Evolutionary conservation across 2,888 invertebrate species (phyloP), one percentile per base, ranked within the genome.

Genomic region (Temnothorax rugatulus): DNA sequence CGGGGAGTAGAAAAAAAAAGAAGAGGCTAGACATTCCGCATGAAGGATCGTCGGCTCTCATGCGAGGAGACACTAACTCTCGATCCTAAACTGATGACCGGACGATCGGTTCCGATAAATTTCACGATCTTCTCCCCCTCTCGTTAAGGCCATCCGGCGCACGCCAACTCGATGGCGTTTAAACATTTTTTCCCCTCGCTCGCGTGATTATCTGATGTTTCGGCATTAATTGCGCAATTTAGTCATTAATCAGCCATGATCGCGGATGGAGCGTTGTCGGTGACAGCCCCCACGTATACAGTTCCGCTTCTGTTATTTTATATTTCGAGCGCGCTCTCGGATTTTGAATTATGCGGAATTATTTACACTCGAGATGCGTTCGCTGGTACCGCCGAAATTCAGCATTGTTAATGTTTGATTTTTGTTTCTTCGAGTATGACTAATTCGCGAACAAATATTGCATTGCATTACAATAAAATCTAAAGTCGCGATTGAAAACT

Each of bases 41-140:
- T 88, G 84, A 89, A 82, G 83, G 83, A 90, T 90, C 74, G 89
- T 83, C 57, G 59, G 68, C 21, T 88, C 83, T 69, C 88, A 86
- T 90, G 86, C 83, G 54, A 25, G 73, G 52, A 34, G 83, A 87
- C 69, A 86, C 86, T 82, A 52, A 63, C 74, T 76, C 84, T 76
- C 77, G 74, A 81, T 81, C 59, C 47, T 59, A 81, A 81, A 81
- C 79, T 59, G 79, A 81, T 73, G 79, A 81, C 79, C 74, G 74
- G 74, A 81, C 79, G 79, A 81, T 81, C 79, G 79, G 73, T 9
- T 50, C 54, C 59, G 74, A 81, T 81, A 81, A 81, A 81, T 81
- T 59, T 73, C 79, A 57, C 74, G 47, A 81, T 79, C 25, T 38
- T n/a, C 7, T 38, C 44, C 47, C 64, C 15, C 34, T 47, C 59